Evolutionary conservation across 2,113 vertebrate species (phyloP), one percentile per base, ranked within the genome.

Genomic region (Zingel zingel): DNA sequence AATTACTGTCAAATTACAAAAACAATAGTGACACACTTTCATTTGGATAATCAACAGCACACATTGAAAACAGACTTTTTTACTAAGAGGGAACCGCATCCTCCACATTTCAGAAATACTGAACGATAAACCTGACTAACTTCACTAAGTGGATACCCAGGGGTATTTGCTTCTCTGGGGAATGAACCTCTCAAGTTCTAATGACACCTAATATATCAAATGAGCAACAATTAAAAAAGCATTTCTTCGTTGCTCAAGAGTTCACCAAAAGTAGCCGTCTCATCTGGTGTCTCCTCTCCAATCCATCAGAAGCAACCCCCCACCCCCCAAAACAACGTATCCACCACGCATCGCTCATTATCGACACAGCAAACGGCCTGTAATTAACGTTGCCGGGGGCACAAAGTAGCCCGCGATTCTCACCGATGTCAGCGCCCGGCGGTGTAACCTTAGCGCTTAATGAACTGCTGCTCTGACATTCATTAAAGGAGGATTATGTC

Each of bases 381-480:
- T 80, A 83, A 82, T 91, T 88, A 90, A 73, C 39, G 61, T 63
- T 13, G 18, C 64, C 21, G 50, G 54, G 64, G 84, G 76, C 72
- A 63, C 72, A 70, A 61, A 77, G 85, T 59, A 25, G 74, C 71
- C 57, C 66, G 18, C 66, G 81, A 86, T 82, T 89, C 67, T 45
- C 30, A 6, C 18, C 2, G 11, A 39, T 16, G 83, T 72, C 23
- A 47, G 51, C 83, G 13, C 76, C 69, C 23, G 14, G 57, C 62
- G 43, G 82, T 56, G 72, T 83, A 86, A 88, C 86, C 83, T 84
- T 50, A 68, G 50, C 14, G 72, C 74, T 88, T 92, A 92, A 92
- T 92, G 92, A 93, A 91, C 71, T 90, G 88, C 79, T 8, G 48
- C 78, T 21, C 16, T 81, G 86, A 86, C 86, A 83, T 92, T 91